These are phyloP conservation scores for Hapalemur alaotrensis DNA, from an alignment of 2,797 vertebrate genomes.

Conservation along the genomic window DNA sequence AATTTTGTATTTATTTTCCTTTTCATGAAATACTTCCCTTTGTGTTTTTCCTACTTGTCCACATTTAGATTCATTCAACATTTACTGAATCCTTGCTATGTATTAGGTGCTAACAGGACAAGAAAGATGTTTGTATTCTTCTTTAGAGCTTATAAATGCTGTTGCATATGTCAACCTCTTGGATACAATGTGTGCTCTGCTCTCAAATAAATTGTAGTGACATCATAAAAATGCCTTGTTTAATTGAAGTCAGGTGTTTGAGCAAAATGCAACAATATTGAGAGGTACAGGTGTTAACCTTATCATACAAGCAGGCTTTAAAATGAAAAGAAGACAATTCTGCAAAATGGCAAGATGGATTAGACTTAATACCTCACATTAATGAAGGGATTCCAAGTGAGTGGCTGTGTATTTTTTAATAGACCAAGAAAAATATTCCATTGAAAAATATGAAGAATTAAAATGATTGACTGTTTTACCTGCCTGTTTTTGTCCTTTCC, in stretches of 20 bases:
- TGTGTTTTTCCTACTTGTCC: neutral
- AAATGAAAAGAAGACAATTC: neutral
- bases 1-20: neutral
- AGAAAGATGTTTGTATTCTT: neutral
- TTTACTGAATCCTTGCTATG: neutral
- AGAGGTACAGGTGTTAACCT: neutral
- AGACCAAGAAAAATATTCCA: slow-evolving; percentile 14
- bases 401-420: neutral
- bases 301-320: neutral
- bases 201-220: neutral
- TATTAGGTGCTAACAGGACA: neutral
- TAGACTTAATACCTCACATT: neutral
- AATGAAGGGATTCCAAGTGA: neutral
- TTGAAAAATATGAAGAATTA: neutral
- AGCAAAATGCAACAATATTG: neutral
- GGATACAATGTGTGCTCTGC: neutral
- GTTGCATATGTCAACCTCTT: neutral
- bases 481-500: neutral
- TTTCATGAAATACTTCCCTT: neutral
- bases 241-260: neutral
- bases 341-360: slow-evolving; percentile 3
- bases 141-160: neutral
- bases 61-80: neutral
- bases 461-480: neutral
- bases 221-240: neutral